A percentile compares a stretch with the other conserved stretches of the same genome.
These are phyloP conservation scores for Chauna torquata DNA, from an alignment of 2,113 vertebrate genomes.

Conservation along the genomic window DNA sequence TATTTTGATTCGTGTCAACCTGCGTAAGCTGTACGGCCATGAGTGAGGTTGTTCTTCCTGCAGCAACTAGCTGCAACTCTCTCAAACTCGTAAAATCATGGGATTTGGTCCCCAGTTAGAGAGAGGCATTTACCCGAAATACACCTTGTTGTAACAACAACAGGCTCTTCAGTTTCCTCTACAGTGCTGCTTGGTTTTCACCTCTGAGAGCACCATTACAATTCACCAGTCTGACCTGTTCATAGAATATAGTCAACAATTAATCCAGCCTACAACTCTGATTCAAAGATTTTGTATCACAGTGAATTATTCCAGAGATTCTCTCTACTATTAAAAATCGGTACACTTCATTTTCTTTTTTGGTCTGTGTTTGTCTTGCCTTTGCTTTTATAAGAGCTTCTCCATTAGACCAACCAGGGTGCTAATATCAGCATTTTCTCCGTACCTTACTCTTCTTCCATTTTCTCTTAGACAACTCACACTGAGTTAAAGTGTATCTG, in stretches of 20 bases:
- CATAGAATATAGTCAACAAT: background rate
- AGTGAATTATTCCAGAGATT: background rate
- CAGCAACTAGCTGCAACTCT: background rate
- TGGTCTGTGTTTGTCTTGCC: background rate
- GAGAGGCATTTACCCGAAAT: background rate
- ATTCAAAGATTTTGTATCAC: background rate
- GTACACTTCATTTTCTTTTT: background rate
- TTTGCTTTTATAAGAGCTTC: background rate
- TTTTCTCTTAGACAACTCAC: background rate
- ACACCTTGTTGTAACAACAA: background rate
- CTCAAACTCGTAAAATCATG: accelerated
- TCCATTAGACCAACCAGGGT: background rate
- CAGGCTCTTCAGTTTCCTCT: constrained; percentile 43
- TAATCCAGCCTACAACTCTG: background rate
- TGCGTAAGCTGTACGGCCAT: background rate
- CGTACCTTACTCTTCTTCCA: background rate
- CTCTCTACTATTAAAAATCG: background rate
- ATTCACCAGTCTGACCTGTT: constrained; percentile 2
- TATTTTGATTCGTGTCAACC: background rate
- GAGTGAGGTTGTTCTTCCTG: background rate
- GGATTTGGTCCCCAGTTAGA: background rate
- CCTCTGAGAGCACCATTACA: background rate
- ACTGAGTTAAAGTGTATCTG: background rate
- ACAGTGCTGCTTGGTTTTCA: background rate
- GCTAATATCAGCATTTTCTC: background rate